These are phyloP conservation scores for Trichosurus vulpecula DNA, from an alignment of 2,797 vertebrate genomes.

Conservation along the genomic window DNA sequence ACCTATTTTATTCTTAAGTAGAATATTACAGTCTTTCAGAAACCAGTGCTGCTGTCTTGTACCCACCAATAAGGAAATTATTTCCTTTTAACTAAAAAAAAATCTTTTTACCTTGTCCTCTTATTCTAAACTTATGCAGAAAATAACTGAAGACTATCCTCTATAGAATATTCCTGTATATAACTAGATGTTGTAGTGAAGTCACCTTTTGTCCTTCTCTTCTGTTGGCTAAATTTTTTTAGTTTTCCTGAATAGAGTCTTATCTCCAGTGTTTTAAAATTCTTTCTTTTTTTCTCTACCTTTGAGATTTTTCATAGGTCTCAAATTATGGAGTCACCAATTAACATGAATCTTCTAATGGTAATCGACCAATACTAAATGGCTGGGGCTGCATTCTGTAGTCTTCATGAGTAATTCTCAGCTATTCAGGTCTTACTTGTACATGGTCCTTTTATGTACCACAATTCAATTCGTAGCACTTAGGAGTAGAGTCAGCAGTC, in stretches of 20 bases:
- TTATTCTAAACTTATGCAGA: slow-evolving; percentile 14
- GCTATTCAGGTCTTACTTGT: not conserved
- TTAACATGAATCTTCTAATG: slow-evolving; percentile 21
- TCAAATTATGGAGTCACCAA: slow-evolving; percentile 19
- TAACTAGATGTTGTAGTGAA: slow-evolving; percentile 40
- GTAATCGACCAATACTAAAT: not conserved
- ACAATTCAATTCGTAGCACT: not conserved
- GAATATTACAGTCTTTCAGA: slow-evolving; percentile 17
- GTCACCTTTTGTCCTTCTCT: slow-evolving; percentile 7
- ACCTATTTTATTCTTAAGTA: not conserved
- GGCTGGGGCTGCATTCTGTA: not conserved
- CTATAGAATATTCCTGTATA: not conserved
- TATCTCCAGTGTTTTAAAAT: not conserved
- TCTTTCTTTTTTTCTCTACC: not conserved
- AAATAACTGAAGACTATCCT: not conserved
- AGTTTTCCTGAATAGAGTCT: slow-evolving; percentile 2
- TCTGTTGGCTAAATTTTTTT: not conserved
- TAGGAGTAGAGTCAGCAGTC: not conserved
- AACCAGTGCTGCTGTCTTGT: slow-evolving; percentile 7
- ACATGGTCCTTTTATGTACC: not conserved
- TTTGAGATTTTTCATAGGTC: not conserved
- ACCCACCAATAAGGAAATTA: slow-evolving; percentile 1
- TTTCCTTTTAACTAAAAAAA: slow-evolving; percentile 56
- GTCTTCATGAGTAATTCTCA: not conserved
- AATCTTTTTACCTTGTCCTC: not conserved